Evolutionary conservation across 35 echinoderm and acorn worm species (phyloP).

Genomic region (Acanthaster planci): DNA sequence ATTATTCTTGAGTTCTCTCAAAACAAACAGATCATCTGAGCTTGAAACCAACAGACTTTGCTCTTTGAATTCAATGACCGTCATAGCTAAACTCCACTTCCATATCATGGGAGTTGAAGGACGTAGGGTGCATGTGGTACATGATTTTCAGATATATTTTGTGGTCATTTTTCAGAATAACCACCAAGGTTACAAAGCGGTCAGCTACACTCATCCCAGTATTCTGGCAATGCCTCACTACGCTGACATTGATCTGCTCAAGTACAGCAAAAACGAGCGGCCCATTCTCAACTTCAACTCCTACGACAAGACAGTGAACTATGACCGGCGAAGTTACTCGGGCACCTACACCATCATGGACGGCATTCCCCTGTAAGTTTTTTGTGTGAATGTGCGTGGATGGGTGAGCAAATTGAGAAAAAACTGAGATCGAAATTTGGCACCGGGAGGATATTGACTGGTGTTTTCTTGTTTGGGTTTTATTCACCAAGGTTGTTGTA

Average conservation of each 20-base stretch:
- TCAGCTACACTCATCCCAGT: conserved; percentile 68
- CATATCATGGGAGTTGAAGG: no score
- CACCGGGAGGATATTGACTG: no score
- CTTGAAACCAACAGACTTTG: no score
- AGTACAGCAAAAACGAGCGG: conserved; percentile 40
- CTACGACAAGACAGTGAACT: conserved; percentile 57
- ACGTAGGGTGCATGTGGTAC: no score
- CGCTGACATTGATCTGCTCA: conserved; percentile 79
- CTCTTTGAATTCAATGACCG: no score
- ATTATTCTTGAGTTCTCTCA: no score
- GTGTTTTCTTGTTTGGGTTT: no score
- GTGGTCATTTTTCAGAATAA: conserved; percentile 51
- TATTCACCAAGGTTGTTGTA: no score
- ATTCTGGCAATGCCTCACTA: conserved; percentile 69
- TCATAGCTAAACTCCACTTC: no score
- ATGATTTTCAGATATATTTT: no score
- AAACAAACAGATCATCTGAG: no score
- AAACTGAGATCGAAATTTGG: no score
- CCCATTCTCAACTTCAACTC: conserved; percentile 71
- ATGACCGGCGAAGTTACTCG: conserved; percentile 76
- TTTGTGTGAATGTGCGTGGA: not conserved
- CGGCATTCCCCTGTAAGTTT: conserved; percentile 87
- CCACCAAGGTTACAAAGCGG: conserved; percentile 60
- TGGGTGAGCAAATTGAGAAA: not conserved
- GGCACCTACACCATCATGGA: conserved; percentile 67